Evolutionary conservation across 2,888 invertebrate species (phyloP).

Genomic region (Cremastobaeus sp.): DNA sequence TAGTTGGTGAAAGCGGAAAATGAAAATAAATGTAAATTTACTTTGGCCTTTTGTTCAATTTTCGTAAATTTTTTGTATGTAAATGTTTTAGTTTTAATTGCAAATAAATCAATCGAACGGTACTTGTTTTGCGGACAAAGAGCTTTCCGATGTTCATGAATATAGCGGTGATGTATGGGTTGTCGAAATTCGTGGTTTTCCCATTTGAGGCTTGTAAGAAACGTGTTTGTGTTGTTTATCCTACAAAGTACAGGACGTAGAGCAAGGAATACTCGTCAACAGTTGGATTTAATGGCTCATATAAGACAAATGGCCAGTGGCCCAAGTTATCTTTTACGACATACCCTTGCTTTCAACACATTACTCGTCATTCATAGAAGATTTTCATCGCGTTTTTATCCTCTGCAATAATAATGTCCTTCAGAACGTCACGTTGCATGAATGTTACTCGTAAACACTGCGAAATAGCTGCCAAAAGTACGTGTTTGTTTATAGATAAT

Average conservation of each 20-base stretch:
- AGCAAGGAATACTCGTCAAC: constrained; percentile 30
- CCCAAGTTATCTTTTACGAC: constrained; percentile 50
- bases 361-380: constrained; percentile 34
- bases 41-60: too few species aligned
- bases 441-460: constrained; percentile 35
- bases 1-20: too few species aligned
- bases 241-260: constrained; percentile 16
- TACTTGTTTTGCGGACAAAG: neutral
- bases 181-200: constrained; percentile 9
- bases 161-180: neutral
- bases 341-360: constrained; percentile 31
- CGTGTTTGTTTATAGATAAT: constrained; percentile 20
- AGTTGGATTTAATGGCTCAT: constrained; percentile 54
- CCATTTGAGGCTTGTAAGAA: constrained; percentile 14
- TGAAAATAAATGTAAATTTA: too few species aligned
- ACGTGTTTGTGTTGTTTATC: constrained; percentile 36
- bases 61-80: too few species aligned
- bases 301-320: constrained; percentile 40
- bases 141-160: neutral
- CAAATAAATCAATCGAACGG: too few species aligned
- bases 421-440: constrained; percentile 12
- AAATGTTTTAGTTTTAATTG: too few species aligned
- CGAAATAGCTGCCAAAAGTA: constrained; percentile 18
- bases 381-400: constrained; percentile 36
- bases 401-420: constrained; percentile 28